These are phyloP conservation scores for Euproctis similis DNA, from an alignment of 2,888 invertebrate genomes.

Conservation along the genomic window DNA sequence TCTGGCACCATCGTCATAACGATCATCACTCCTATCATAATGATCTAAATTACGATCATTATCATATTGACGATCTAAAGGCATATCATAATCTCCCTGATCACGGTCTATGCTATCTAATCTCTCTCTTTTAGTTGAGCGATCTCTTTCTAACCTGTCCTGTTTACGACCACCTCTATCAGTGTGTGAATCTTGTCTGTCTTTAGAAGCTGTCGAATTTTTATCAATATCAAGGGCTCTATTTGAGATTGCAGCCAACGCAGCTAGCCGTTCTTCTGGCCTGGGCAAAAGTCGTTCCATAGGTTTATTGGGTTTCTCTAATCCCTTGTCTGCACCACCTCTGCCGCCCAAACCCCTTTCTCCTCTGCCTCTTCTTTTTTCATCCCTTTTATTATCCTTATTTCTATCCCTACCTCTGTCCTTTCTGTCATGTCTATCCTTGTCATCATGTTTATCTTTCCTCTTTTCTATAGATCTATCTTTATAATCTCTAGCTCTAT, in stretches of 20 bases:
- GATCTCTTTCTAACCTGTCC: slow-evolving; percentile 68
- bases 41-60: slow-evolving; percentile 68
- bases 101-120: slow-evolving; percentile 66
- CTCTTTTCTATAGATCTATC: slow-evolving; percentile 66
- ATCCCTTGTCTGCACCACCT: slow-evolving; percentile 64
- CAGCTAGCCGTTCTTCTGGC: slow-evolving; percentile 78
- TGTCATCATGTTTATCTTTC: slow-evolving; percentile 73
- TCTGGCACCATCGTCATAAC: slow-evolving; percentile 61
- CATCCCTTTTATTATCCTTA: slow-evolving; percentile 69
- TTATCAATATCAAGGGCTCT: slow-evolving; percentile 62
- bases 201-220: slow-evolving; percentile 62
- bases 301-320: slow-evolving; percentile 78
- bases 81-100: slow-evolving; percentile 63
- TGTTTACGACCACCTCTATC: slow-evolving; percentile 67
- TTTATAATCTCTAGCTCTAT: slow-evolving; percentile 68
- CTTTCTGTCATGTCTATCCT: slow-evolving; percentile 79
- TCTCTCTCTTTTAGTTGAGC: slow-evolving; percentile 67
- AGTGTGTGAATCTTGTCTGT: slow-evolving; percentile 62
- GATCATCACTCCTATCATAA: slow-evolving; percentile 65
- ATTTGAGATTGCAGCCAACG: slow-evolving; percentile 72
- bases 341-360: slow-evolving; percentile 65
- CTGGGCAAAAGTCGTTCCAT: slow-evolving; percentile 79
- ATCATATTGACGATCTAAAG: slow-evolving; percentile 63
- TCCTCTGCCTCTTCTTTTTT: slow-evolving; percentile 71
- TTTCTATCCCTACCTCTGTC: slow-evolving; percentile 81